Evolutionary conservation across 2,888 invertebrate genomes (phyloP), one percentile per base, ranked within the genome.

Genomic region (Bellardia pandia): DNA sequence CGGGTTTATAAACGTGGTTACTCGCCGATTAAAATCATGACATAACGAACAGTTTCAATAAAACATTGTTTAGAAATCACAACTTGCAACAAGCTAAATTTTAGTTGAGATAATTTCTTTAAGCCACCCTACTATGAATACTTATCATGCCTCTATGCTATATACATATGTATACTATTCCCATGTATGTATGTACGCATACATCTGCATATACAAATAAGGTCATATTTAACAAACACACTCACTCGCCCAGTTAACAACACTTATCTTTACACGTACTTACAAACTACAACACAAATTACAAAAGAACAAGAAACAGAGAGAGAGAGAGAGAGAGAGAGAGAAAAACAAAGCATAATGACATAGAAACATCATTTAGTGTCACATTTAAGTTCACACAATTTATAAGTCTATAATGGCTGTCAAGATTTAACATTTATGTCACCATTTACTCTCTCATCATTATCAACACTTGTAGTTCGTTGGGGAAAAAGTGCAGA

Each of bases 391-490:
- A 69, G 33, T 71, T 69, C 51, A 71, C 48, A 23, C 74, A 66
- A 60, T 48, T 66, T 81, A 42, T 37, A 68, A 58, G 80, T 51
- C 62, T 62, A 37, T 71, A 76, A 76, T 69, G 62, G 56, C 23
- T 76, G 85, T 85, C 85, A 80, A 56, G 79, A 85, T 85, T 80
- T 75, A 76, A 69, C 76, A 76, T 76, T 80, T 85, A 80, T 85
- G 80, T 71, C 85, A 72, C 71, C 76, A 76, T 71, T 80, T 80
- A 51, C 37, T 64, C 30, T 75, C 68, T 79, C 79, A 62, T 37
- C 78, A 75, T 85, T 80, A 85, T 85, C 71, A 75, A 51, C 85
- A 85, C 80, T 69, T 76, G 45, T 53, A n/a, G 56, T 23, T 53
- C 9, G 16, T 16, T 51, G 33, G 30, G 33, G 60, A 48, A 48